Percentiles rank a stretch among this genome's conserved stretches.
phyloP scores from a whole-genome alignment of 2,888 invertebrate species.

The Pyralis farinalis region DNA sequence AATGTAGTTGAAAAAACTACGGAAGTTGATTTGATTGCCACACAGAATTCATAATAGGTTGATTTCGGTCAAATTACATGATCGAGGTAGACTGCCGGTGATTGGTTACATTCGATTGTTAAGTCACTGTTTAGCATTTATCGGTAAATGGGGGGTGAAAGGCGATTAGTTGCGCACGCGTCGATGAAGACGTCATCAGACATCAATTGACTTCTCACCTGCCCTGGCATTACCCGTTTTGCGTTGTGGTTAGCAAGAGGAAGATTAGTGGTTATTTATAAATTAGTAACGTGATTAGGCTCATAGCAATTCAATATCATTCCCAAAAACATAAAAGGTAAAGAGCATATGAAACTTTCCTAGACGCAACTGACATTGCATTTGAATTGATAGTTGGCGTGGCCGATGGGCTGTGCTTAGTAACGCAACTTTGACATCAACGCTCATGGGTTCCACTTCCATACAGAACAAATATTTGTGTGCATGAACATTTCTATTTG shows the following conservation, averaged over 20 bases:
- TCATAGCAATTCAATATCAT: no score
- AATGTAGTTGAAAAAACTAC: slow-evolving; percentile 38
- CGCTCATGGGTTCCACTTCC: no score
- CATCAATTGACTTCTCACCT: slow-evolving; percentile 45
- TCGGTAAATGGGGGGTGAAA: slow-evolving; percentile 43
- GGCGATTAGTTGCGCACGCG: slow-evolving; percentile 66
- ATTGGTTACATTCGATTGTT: not conserved
- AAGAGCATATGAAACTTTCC: no score
- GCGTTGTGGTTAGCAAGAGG: slow-evolving; percentile 31
- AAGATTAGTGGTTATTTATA: no score
- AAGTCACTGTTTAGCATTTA: slow-evolving; percentile 11
- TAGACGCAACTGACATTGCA: no score
- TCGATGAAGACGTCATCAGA: slow-evolving; percentile 51
- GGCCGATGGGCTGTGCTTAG: no score
- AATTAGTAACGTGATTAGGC: no score
- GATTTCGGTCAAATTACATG: slow-evolving; percentile 20
- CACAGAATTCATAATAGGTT: slow-evolving; percentile 42
- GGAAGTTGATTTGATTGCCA: slow-evolving; percentile 52
- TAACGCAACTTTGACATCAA: no score
- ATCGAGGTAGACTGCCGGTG: slow-evolving; percentile 12
- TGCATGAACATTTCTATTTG: no score
- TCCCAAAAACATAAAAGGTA: no score
- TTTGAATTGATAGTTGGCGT: no score
- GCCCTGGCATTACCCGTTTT: slow-evolving; percentile 27
- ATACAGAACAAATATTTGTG: no score